Evolutionary conservation across 2,797 vertebrate species (phyloP), one percentile per base, ranked within the genome.

Genomic region (Pipistrellus kuhlii): DNA sequence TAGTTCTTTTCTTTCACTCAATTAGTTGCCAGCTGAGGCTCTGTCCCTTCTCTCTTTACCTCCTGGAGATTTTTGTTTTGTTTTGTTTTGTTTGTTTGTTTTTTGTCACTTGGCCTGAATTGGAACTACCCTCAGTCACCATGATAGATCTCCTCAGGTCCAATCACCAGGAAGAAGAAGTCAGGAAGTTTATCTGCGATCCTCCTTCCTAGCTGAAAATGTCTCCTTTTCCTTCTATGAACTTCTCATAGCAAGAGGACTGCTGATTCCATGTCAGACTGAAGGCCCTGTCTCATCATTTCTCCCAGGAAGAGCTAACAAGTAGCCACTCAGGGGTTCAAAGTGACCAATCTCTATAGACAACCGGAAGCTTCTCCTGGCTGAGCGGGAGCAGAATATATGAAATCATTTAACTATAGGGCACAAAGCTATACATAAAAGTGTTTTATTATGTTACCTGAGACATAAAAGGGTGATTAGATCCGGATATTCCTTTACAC

Each of bases 401-500:
- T 53, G 62, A 62, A 81, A 66, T 27, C 8, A 30, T n/a, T 73
- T 93, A 71, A 81, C 64, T 57, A 48, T 20, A 69, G 2, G 11
- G 5, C 68, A 41, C 2, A 38, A 3, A 75, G n/a, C 6, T 83
- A 12, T 20, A 41, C 59, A 23, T 68, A 27, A 88, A 77, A 4
- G 7, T 77, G 14, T 86, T 57, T 84, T 68, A 51, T 77, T 62
- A 38, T 90, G 7, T 10, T 59, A 73, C 71, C 78, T 38, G 30
- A 75, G 76, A 86, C n/a, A 12, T 10, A 20, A 89, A 84, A 76
- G 27, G 5, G 75, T 15, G 59, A 66, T 93, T 62, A 68, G 30
- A 77, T 93, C 2, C 59, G 15, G 76, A 30, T 86, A 64, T 83
- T 38, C 13, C 51, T 92, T 88, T 86, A n/a, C 30, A 27, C 25